phyloP scores from a whole-genome alignment of 2,888 invertebrate genomes.

The Agonopterix heracliana region DNA sequence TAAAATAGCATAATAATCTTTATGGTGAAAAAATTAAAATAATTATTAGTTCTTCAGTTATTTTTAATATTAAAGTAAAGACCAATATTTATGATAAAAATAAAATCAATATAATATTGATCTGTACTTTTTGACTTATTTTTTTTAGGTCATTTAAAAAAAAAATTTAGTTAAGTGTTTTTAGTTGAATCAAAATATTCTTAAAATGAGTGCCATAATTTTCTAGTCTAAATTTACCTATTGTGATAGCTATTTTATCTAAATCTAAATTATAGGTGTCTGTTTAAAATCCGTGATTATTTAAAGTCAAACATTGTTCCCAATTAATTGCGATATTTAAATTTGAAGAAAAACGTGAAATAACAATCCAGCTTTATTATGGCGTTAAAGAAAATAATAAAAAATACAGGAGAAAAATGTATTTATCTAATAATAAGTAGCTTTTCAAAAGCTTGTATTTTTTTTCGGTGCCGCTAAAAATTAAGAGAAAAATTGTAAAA shows the following conservation, averaged over 20 bases:
- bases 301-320: conserved; percentile 1
- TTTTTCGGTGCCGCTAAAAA: conserved; percentile 4
- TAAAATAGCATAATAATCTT: too few relatives aligned
- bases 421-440: neutral
- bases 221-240: neutral
- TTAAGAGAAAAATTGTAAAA: conserved; percentile 3
- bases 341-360: conserved; percentile 1
- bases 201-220: neutral
- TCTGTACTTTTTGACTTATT: neutral
- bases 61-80: too few relatives aligned
- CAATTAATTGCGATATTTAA: neutral
- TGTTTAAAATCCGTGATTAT: conserved; percentile 3
- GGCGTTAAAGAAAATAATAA: conserved; percentile 8
- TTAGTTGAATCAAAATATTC: neutral
- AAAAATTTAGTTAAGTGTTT: neutral
- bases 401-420: neutral
- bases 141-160: neutral
- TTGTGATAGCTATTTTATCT: neutral
- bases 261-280: neutral
- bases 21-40: too few relatives aligned
- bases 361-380: conserved; percentile 7
- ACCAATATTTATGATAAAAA: too few relatives aligned
- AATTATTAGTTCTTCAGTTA: too few relatives aligned
- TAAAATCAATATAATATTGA: too few relatives aligned
- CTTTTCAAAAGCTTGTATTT: neutral